phyloP scores from a whole-genome alignment of 2,888 invertebrate genomes.

The Polyploca ridens region DNA sequence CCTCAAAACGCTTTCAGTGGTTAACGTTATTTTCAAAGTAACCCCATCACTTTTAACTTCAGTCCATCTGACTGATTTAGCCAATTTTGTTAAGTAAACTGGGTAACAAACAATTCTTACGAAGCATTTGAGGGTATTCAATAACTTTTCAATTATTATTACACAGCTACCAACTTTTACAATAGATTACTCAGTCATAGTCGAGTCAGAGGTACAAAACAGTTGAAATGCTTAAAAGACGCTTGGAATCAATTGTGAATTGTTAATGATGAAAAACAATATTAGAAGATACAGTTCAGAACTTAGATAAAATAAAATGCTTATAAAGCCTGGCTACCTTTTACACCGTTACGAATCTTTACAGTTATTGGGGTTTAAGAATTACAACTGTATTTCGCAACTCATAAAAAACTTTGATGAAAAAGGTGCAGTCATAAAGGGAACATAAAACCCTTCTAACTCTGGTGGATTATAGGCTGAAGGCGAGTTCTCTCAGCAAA shows the following conservation, averaged over 20 bases:
- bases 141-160: slow-evolving; percentile 58
- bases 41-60: not conserved
- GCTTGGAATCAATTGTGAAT: slow-evolving; percentile 29
- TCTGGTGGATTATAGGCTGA: slow-evolving; percentile 30
- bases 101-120: not conserved
- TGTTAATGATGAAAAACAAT: slow-evolving; percentile 3
- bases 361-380: slow-evolving; percentile 30
- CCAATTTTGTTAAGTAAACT: not conserved
- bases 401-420: slow-evolving; percentile 38
- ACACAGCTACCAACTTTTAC: slow-evolving; percentile 42
- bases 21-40: not conserved
- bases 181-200: slow-evolving; percentile 26
- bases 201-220: slow-evolving; percentile 7
- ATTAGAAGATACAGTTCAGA: not conserved
- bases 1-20: not conserved
- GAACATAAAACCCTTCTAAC: slow-evolving; percentile 43
- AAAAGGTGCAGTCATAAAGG: slow-evolving; percentile 42
- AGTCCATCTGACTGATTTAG: not conserved
- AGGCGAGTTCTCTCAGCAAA: slow-evolving; percentile 28
- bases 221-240: slow-evolving; percentile 20
- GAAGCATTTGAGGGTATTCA: slow-evolving; percentile 43
- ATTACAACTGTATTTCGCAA: slow-evolving; percentile 28
- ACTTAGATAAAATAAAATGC: not conserved
- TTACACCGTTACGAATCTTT: slow-evolving; percentile 28
- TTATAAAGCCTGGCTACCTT: slow-evolving; percentile 22